Conservation (phyloP, 2,113 vertebrate species). For the Ameiurus melas region DNA sequence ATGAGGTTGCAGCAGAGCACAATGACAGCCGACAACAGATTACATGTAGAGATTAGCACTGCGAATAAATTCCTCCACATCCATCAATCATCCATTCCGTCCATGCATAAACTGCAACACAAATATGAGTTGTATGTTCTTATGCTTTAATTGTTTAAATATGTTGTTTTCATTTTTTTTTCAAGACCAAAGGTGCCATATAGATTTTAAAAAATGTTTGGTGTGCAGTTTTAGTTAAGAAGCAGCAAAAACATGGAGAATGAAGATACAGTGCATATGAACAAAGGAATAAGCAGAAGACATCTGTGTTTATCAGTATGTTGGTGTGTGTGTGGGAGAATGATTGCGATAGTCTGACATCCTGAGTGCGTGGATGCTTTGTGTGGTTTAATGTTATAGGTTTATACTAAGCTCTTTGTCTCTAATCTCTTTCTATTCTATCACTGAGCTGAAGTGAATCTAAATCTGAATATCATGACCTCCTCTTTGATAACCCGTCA, state of each 20-base stretch:
- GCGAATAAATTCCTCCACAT: slow-evolving; percentile 23
- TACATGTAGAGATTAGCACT: slow-evolving; percentile 68
- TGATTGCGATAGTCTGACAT: background rate
- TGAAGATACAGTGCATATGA: background rate
- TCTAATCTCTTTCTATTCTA: slow-evolving; percentile 65
- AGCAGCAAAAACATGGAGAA: background rate
- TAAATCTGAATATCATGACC: slow-evolving; percentile 15
- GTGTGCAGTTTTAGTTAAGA: background rate
- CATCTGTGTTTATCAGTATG: slow-evolving; percentile 8
- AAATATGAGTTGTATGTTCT: background rate
- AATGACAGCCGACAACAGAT: slow-evolving; percentile 73
- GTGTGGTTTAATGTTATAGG: slow-evolving; percentile 49
- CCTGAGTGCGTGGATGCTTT: slow-evolving; percentile 25
- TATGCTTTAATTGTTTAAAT: background rate
- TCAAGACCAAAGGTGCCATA: background rate
- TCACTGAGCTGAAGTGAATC: slow-evolving; percentile 39
- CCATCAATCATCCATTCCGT: background rate
- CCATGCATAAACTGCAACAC: background rate
- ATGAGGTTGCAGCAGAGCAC: slow-evolving; percentile 66
- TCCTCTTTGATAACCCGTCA: background rate
- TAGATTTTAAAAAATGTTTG: background rate
- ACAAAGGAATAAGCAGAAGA: background rate
- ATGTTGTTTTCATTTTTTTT: background rate
- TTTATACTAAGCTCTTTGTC: slow-evolving; percentile 58
- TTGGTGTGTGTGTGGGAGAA: slow-evolving; percentile 14